Percentiles rank a stretch among this genome's conserved stretches.
These are phyloP conservation scores for Ceratotherium simum DNA, from an alignment of 2,113 vertebrate genomes.

Conservation along the genomic window DNA sequence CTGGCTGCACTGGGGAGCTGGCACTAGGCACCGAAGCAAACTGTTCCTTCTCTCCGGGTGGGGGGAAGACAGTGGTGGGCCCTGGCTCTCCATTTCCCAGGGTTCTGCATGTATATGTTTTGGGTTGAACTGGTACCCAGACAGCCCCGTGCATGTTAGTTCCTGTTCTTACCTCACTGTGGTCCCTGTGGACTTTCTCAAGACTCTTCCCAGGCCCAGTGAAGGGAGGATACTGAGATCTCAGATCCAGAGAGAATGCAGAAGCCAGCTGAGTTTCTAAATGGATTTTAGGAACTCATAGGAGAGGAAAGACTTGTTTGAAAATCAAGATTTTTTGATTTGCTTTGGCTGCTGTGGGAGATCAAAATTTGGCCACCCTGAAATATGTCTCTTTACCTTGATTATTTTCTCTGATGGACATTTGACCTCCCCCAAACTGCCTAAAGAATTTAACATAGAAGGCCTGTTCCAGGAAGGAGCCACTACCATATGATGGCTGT, in stretches of 20 bases:
- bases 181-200: not conserved
- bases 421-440: too few relatives aligned
- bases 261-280: not conserved
- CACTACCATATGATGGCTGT: too few relatives aligned
- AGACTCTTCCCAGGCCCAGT: too few relatives aligned
- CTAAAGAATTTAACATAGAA: too few relatives aligned
- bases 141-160: not conserved
- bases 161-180: not conserved
- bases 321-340: conserved; percentile 2
- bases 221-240: not conserved
- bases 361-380: too few relatives aligned
- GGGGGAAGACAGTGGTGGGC: not conserved
- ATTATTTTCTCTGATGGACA: too few relatives aligned
- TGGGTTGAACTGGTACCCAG: not conserved
- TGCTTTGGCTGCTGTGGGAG: not conserved
- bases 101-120: not conserved
- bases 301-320: not conserved
- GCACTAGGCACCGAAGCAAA: not conserved
- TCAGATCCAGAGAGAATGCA: not conserved
- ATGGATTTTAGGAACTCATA: not conserved
- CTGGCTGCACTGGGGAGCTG: not conserved
- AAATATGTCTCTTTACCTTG: too few relatives aligned
- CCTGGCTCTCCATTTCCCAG: not conserved
- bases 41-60: not conserved
- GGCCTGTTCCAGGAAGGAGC: too few relatives aligned